Evolutionary conservation across 2,888 invertebrate species (phyloP), one percentile per base, ranked within the genome.

Genomic region (Leucophenga montana): DNA sequence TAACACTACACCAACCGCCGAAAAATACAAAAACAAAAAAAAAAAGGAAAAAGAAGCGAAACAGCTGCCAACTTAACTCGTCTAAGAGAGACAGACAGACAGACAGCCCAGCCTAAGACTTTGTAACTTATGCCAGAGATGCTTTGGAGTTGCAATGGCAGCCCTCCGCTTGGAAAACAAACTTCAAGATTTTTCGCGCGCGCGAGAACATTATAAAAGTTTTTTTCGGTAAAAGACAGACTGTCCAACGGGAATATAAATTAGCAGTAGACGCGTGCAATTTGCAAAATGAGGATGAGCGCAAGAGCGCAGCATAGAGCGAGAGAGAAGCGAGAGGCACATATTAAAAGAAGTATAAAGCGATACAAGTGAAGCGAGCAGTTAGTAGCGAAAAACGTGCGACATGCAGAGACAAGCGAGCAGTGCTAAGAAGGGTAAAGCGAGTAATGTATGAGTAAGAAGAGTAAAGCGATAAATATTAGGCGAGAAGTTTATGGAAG

Each of bases 241-340:
- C 75, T 83, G 81, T 83, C 81, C 81, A 79, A 80, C 82, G 82
- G 82, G 82, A 83, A 83, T 83, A 82, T 82, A 82, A 82, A 82
- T 82, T 82, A 83, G 83, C 79, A 73, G 62, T 20, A 64, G 46
- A 20, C 48, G 39, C 11, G 39, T 39, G 39, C 39, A 11, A 39
- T 3, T 39, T 39, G 39, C 8, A 1, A 39, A 11, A 11, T 11
- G 3, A 39, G 11, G 39, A 39, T 11, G 39, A 39, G 39, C 8
- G 39, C 8, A 3, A 11, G 8, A 11, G 8, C 1, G 27, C 11
- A 39, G 39, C 8, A 39, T 8, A 33, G 33, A 5, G 33, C 3
- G 8, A 33, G 8, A 33, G 33, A 33, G 33, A 33, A 33, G 33
- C 33, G 3, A 33, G 33, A 33, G 8, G 33, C 3, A 33, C 4